Evolutionary conservation across 2,113 vertebrate species (phyloP).

Genomic region (Lutjanus erythropterus): DNA sequence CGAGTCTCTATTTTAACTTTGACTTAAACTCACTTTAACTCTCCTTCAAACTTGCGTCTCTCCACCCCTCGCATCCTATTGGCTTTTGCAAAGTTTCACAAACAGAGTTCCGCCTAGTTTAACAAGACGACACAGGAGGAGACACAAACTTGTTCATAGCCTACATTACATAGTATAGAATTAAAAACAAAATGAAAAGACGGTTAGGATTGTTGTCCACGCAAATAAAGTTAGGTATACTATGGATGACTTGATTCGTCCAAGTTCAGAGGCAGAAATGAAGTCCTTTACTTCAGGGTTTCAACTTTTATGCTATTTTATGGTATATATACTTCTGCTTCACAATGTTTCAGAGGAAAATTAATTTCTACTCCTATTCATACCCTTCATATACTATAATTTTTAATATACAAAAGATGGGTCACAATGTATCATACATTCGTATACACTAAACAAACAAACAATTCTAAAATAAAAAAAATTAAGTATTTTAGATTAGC

Average conservation of each 20-base stretch:
- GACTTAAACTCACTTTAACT: neutral
- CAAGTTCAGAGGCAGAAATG: neutral
- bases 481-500: neutral
- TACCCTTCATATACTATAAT: too few relatives aligned
- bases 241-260: neutral
- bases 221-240: neutral
- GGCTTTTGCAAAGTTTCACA: constrained; percentile 29
- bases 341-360: neutral
- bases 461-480: too few relatives aligned
- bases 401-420: too few relatives aligned
- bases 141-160: neutral
- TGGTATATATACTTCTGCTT: neutral
- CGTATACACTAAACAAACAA: neutral
- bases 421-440: too few relatives aligned
- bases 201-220: neutral
- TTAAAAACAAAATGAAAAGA: neutral
- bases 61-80: constrained; percentile 63
- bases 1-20: neutral
- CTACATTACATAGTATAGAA: neutral
- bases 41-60: neutral
- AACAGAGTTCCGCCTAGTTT: constrained; percentile 33
- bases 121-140: neutral
- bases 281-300: neutral
- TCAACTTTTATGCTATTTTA: neutral
- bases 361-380: too few relatives aligned